Percentiles rank a stretch among this genome's conserved stretches.
phyloP scores from a whole-genome alignment of 2,888 invertebrate species.

The Xanthorhoe designata region DNA sequence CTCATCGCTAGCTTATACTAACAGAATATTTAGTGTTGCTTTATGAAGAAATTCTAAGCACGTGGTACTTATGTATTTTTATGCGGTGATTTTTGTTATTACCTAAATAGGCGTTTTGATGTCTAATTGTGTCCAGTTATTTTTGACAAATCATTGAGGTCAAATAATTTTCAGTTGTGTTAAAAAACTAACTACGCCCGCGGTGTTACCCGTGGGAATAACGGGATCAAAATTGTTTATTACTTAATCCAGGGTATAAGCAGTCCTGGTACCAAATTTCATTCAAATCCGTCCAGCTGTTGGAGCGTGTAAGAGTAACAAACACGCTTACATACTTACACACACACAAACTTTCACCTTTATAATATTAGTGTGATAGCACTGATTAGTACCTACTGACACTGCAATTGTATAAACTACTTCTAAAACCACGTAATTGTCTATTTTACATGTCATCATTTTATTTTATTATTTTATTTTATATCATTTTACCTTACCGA shows the following conservation, averaged over 20 bases:
- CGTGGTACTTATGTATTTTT: background rate
- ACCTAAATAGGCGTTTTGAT: too few relatives aligned
- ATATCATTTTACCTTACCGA: conserved; percentile 40
- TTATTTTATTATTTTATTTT: conserved; percentile 23
- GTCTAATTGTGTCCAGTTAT: background rate
- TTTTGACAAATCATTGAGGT: background rate
- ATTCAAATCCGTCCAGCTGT: too few relatives aligned
- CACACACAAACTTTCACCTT: too few relatives aligned
- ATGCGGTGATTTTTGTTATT: background rate
- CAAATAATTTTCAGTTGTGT: conserved; percentile 23
- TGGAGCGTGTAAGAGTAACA: too few relatives aligned
- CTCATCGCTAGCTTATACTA: conserved; percentile 47
- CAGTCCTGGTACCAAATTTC: too few relatives aligned
- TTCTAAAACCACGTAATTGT: conserved; percentile 53
- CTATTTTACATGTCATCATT: conserved; percentile 48
- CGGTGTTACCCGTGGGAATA: too few relatives aligned
- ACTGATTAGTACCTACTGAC: too few relatives aligned
- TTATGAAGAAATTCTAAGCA: conserved; percentile 39
- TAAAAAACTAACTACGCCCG: too few relatives aligned
- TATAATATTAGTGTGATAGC: conserved; percentile 38
- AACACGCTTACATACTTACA: too few relatives aligned
- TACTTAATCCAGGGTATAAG: too few relatives aligned
- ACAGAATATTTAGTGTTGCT: conserved; percentile 41
- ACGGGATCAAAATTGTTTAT: too few relatives aligned
- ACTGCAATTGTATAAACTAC: conserved; percentile 46